phyloP scores from a whole-genome alignment of 1,140 invertebrate genomes.

The Cydia fagiglandana region DNA sequence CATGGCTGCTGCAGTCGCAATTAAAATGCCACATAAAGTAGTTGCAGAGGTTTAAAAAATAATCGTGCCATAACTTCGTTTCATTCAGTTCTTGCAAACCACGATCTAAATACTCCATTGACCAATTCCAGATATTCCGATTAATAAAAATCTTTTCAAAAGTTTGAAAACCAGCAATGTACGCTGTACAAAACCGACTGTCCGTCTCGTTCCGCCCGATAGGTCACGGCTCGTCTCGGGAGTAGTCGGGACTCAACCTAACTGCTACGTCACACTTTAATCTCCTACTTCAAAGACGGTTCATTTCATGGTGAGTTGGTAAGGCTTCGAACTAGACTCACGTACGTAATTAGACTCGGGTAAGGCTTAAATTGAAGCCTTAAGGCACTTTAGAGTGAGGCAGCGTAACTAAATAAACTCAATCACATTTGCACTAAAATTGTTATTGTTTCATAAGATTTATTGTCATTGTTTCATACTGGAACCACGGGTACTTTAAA shows the following conservation, averaged over 20 bases:
- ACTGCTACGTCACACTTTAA: conserved; percentile 40
- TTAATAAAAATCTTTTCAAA: too few relatives aligned
- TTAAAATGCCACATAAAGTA: too few relatives aligned
- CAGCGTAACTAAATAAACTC: background rate
- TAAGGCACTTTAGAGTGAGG: background rate
- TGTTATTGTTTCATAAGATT: too few relatives aligned
- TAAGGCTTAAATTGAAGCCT: background rate
- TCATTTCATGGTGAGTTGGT: conserved; percentile 41
- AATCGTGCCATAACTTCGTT: too few relatives aligned
- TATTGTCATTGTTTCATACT: too few relatives aligned
- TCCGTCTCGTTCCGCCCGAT: background rate
- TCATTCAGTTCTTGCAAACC: too few relatives aligned
- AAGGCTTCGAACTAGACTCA: conserved; percentile 10
- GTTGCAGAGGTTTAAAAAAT: too few relatives aligned
- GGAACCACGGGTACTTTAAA: too few relatives aligned
- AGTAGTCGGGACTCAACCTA: background rate
- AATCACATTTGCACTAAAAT: too few relatives aligned
- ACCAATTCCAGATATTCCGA: too few relatives aligned
- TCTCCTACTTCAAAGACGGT: conserved; percentile 39
- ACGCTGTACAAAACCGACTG: background rate
- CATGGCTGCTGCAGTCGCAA: too few relatives aligned
- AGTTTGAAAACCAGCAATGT: background rate
- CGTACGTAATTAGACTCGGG: conserved; percentile 3
- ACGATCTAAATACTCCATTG: too few relatives aligned
- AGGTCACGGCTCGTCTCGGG: background rate